Evolutionary conservation across 1,140 invertebrate genomes (phyloP), one percentile per base, ranked within the genome.

Genomic region (Ruditapes philippinarum): DNA sequence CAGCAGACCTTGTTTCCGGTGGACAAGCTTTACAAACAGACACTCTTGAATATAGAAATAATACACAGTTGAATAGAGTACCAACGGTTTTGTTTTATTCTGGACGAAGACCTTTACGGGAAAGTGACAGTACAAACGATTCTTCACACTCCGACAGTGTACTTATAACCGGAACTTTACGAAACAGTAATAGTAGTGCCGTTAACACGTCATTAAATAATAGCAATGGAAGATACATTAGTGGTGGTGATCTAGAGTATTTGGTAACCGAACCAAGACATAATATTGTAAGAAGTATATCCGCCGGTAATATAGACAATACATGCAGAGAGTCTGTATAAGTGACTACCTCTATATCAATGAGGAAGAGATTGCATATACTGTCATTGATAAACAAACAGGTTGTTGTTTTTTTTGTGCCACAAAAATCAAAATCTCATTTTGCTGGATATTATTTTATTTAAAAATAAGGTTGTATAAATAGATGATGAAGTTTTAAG

Each of bases 251-350:
- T 31, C 12, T 51, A 31, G 74, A 78, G 9, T 4, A 12, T 51
- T 19, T 78, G 0, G 1, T 7, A 78, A 31, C 19, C 28, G 74
- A 54, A 33, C 45, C 74, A 51, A 36, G 74, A n/a, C 49, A 11
- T n/a, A 40, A 74, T 49, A 28, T 33, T 33, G 74, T 78, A 33
- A 36, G 74, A 36, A 78, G 74, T 78, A 19, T 57, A 1, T 78
- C 74, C 17, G 38, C 45, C 31, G 74, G 36, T 78, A 38, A 78
- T 76, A 76, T 76, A 2, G 40, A 28, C 25, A 42, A 76, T 40
- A 49, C 40, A 11, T 76, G 19, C 14, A 14, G 42, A 45, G 42
- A n/a, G n/a, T n/a, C n/a, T n/a, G n/a, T n/a, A n/a, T n/a, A n/a
- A n/a, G n/a, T n/a, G n/a, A n/a, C n/a, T n/a, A n/a, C n/a, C n/a